Evolutionary conservation across 2,113 vertebrate genomes (phyloP).

Genomic region (Isurus oxyrinchus): DNA sequence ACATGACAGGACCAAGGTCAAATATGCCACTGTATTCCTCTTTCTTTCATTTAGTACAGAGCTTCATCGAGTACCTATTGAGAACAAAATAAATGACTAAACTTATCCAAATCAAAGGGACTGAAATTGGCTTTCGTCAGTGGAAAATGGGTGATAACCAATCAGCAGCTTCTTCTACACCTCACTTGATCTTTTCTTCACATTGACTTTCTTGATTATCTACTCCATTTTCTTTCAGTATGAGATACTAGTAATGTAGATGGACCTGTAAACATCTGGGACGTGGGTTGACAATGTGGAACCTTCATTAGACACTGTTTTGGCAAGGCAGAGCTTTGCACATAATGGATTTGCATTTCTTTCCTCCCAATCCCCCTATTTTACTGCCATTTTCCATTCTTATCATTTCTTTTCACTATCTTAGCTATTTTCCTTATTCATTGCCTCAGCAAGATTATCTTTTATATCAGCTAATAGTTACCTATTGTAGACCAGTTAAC

Average conservation of each 20-base stretch:
- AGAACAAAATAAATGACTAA: background rate
- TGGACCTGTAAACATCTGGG: background rate
- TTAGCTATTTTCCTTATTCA: background rate
- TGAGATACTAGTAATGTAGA: background rate
- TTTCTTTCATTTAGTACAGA: background rate
- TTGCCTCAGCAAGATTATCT: background rate
- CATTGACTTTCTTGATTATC: background rate
- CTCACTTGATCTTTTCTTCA: background rate
- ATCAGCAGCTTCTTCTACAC: background rate
- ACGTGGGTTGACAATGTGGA: background rate
- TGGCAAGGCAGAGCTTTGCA: background rate
- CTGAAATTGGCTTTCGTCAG: background rate
- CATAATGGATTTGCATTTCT: background rate
- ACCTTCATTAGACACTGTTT: background rate
- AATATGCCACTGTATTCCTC: background rate
- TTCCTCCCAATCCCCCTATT: background rate
- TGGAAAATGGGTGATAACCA: background rate
- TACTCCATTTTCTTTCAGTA: background rate
- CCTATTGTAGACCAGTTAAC: background rate
- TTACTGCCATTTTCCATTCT: background rate
- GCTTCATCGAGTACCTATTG: background rate
- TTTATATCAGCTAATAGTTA: background rate
- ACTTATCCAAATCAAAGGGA: background rate
- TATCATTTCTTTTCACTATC: background rate
- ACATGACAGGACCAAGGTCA: background rate